A percentile compares a stretch with the other conserved stretches of the same genome.
phyloP scores from a whole-genome alignment of 2,888 invertebrate genomes.

The Diploptera punctata region DNA sequence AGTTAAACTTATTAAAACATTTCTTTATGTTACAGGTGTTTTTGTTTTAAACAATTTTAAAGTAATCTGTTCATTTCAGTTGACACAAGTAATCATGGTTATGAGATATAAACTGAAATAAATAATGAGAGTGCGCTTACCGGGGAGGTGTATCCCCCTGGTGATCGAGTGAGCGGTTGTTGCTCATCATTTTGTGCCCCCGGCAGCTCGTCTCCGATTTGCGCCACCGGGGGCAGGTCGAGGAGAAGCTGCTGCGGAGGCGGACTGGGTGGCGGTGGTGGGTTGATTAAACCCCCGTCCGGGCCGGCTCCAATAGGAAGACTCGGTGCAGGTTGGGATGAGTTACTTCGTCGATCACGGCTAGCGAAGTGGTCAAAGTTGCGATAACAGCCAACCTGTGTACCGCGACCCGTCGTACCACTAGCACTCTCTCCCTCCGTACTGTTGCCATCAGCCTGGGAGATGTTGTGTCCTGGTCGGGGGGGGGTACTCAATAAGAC shows the following conservation, averaged over 20 bases:
- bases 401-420: slow-evolving; percentile 53
- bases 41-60: no score
- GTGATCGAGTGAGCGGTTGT: slow-evolving; percentile 40
- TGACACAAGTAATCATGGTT: no score
- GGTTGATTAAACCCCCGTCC: slow-evolving; percentile 36
- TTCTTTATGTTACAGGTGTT: no score
- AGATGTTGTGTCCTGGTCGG: slow-evolving; percentile 86
- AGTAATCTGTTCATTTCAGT: no score
- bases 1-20: no score
- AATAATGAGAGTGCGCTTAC: no score
- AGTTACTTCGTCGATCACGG: slow-evolving; percentile 59
- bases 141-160: slow-evolving; percentile 51
- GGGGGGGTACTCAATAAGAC: slow-evolving; percentile 19
- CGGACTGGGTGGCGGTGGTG: slow-evolving; percentile 46
- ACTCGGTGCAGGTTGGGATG: slow-evolving; percentile 50
- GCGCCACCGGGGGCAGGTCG: slow-evolving; percentile 40
- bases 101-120: no score
- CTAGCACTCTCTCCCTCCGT: slow-evolving; percentile 70
- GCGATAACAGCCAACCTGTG: slow-evolving; percentile 38
- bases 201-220: slow-evolving; percentile 30
- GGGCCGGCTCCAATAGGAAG: slow-evolving; percentile 20
- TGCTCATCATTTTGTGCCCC: slow-evolving; percentile 31
- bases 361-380: slow-evolving; percentile 36
- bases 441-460: slow-evolving; percentile 87
- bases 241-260: slow-evolving; percentile 46